Conservation (phyloP, 2,113 vertebrate genomes). For the Gadus macrocephalus region DNA sequence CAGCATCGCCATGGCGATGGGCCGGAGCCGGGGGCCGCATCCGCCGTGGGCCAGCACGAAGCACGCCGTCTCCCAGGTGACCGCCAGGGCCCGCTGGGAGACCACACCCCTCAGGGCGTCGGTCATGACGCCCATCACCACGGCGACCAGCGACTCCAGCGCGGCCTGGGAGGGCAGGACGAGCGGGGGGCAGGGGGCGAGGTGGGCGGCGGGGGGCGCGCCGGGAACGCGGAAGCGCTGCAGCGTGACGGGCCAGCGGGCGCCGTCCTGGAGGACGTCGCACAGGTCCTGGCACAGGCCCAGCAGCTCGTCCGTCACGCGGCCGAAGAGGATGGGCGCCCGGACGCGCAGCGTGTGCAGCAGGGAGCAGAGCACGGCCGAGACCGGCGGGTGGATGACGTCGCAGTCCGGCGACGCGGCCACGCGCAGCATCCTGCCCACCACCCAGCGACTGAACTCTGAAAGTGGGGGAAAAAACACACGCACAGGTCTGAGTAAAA, state of each 20-base stretch:
- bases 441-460: conserved; percentile 96
- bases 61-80: conserved; percentile 82
- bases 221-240: conserved; percentile 69
- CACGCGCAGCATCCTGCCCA: conserved; percentile 85
- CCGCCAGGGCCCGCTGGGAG: conserved; percentile 73
- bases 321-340: conserved; percentile 77
- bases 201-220: conserved; percentile 62
- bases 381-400: conserved; percentile 77
- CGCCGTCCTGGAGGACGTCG: conserved; percentile 60
- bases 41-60: conserved; percentile 76
- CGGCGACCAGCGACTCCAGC: conserved; percentile 77
- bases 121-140: conserved; percentile 73
- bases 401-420: conserved; percentile 84
- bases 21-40: conserved; percentile 69
- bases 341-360: conserved; percentile 86
- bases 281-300: conserved; percentile 80
- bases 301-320: conserved; percentile 79
- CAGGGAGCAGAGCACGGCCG: conserved; percentile 83
- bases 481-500: no score
- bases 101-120: conserved; percentile 75
- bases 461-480: not conserved
- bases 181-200: conserved; percentile 75
- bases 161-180: conserved; percentile 72
- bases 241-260: conserved; percentile 77
- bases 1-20: conserved; percentile 72